Evolutionary conservation across 2,113 vertebrate genomes (phyloP).

Genomic region (Laticauda colubrina): DNA sequence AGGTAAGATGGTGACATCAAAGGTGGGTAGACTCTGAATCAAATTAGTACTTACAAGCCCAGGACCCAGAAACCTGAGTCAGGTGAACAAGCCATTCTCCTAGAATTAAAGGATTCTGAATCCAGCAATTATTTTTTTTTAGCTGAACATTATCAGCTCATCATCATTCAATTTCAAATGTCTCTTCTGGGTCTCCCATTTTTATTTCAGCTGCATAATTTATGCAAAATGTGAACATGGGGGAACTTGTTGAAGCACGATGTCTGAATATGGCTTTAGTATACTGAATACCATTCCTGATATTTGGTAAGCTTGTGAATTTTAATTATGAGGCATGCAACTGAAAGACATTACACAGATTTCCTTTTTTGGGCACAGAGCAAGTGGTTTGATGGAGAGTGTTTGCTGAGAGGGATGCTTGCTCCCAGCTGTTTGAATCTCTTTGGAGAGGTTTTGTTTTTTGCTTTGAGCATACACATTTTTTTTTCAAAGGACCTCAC

Average conservation of each 20-base stretch:
- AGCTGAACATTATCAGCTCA: background rate
- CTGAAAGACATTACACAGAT: constrained; percentile 15
- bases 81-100: background rate
- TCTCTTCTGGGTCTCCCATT: background rate
- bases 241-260: background rate
- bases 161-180: background rate
- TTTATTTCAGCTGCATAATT: background rate
- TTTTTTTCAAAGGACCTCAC: background rate
- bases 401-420: background rate
- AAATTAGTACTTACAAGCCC: background rate
- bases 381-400: background rate
- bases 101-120: background rate
- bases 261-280: background rate
- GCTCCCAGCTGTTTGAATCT: constrained; percentile 8
- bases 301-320: constrained; percentile 5
- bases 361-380: constrained; percentile 33
- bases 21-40: background rate
- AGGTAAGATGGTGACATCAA: background rate
- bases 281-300: background rate
- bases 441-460: background rate
- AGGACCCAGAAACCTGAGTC: background rate
- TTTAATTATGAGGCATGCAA: constrained; percentile 22
- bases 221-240: background rate
- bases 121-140: background rate
- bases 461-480: background rate